Evolutionary conservation across 1,140 invertebrate genomes (phyloP).

Genomic region (Trissolcus basalis): DNA sequence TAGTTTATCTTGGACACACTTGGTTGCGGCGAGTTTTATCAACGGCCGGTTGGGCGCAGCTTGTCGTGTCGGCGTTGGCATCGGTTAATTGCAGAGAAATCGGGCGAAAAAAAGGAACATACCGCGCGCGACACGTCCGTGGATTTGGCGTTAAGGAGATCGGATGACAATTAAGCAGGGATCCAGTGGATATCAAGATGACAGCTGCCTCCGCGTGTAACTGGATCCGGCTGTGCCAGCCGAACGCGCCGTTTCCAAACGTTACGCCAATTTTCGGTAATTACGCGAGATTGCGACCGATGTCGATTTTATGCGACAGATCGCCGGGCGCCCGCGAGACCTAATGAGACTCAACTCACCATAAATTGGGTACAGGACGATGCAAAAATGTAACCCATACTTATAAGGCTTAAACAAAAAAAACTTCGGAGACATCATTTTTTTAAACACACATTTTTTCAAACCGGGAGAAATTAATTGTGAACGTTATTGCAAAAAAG

Average conservation of each 20-base stretch:
- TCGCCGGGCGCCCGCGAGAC: too few relatives aligned
- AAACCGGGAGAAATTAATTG: too few relatives aligned
- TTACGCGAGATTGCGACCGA: conserved; percentile 41
- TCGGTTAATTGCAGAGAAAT: conserved; percentile 63
- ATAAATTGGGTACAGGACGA: too few relatives aligned
- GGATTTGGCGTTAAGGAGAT: conserved; percentile 59
- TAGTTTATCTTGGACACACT: conserved; percentile 52
- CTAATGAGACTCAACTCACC: too few relatives aligned
- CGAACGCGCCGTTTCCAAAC: conserved; percentile 15
- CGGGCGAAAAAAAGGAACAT: conserved; percentile 50
- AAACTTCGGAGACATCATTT: too few relatives aligned
- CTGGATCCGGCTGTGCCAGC: conserved; percentile 43
- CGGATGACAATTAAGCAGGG: conserved; percentile 63
- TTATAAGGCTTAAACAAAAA: too few relatives aligned
- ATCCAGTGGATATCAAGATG: conserved; percentile 43
- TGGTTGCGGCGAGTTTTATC: conserved; percentile 10
- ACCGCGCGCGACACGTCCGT: conserved; percentile 54
- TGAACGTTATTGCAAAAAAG: too few relatives aligned
- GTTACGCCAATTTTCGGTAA: conserved; percentile 46
- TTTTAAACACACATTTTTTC: too few relatives aligned
- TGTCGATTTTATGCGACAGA: too few relatives aligned
- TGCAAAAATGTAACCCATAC: too few relatives aligned
- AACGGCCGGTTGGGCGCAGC: conserved; percentile 28
- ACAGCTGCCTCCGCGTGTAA: conserved; percentile 62
- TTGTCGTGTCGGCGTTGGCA: conserved; percentile 11